Base-by-base conservation (phyloP, 2,797 vertebrate species). In the Phylloscopus collybita region DNA sequence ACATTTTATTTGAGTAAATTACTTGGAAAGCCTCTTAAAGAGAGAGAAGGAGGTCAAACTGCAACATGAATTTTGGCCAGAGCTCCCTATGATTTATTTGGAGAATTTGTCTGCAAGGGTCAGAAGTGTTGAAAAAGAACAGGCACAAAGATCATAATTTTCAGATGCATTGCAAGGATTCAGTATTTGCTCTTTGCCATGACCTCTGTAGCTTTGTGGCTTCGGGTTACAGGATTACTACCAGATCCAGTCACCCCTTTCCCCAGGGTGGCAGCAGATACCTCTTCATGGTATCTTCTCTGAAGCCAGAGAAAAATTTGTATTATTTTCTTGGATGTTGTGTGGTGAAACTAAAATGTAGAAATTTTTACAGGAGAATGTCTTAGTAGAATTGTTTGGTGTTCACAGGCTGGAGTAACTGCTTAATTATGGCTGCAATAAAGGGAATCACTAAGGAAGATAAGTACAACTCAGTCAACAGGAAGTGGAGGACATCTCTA, bases 21-120 rank as follows among this genome's bases (percentile, higher is more conserved):
- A 61, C 60, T 87, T 86, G 29, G 59, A 92, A 90, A 95, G 13
- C 40, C 57, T 86, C 85, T 78, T 69, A 74, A 71, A 93, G 74
- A 44, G 73, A 47, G 88, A 83, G 54, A 44, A 42, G 67, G 45
- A 69, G 36, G 50, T 91, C 53, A 78, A 19, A 82, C 47, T 78
- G 40, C 36, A 27, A 40, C 4, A 3, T 57, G 38, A 56, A 34
- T 90, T 92, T 88, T 90, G 60, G 23, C 53, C 32, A 80, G 56
- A 66, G 73, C 27, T 88, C 69, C 19, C 38, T 49, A 57, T 83
- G 44, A 69, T 62, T 11, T 71, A 12, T 80, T 86, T 86, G 62
- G 56, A 70, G 44, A 65, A 66, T 49, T 67, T 5, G 0, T 61
- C 40, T 60, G 62, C 62, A 62, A 69, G 34, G 64, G 40, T 49